Evolutionary conservation across 92 coral and sea anemone species (phyloP).

Genomic region (Parazoanthus atlanticus): DNA sequence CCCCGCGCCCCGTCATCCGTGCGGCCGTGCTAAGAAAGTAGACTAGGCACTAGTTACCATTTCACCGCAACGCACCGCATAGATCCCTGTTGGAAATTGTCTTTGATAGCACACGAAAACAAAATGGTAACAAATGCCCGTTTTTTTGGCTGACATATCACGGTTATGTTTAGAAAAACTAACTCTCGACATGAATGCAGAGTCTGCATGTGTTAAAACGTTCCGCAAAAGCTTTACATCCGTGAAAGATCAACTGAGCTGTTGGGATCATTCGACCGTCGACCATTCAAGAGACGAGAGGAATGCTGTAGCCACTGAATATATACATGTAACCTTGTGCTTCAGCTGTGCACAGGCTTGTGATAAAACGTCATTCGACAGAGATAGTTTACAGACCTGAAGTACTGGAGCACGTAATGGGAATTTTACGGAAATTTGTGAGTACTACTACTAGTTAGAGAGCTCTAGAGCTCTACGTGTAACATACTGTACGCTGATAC

Average conservation of each 20-base stretch:
- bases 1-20: too few species aligned
- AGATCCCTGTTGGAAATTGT: background rate
- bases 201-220: conserved; percentile 58
- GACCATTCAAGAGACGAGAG: conserved; percentile 45
- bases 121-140: background rate
- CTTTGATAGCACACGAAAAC: too few species aligned
- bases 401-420: conserved; percentile 61
- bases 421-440: conserved; percentile 65
- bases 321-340: conserved; percentile 47
- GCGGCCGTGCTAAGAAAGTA: background rate
- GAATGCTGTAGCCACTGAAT: conserved; percentile 49
- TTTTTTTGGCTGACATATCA: background rate
- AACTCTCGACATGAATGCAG: conserved; percentile 18
- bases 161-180: background rate
- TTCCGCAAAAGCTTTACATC: conserved; percentile 63
- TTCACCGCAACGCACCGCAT: background rate
- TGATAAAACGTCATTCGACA: conserved; percentile 58
- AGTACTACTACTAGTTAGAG: conserved; percentile 51
- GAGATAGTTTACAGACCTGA: conserved; percentile 53
- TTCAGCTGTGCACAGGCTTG: conserved; percentile 66
- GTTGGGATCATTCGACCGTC: conserved; percentile 58
- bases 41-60: conserved; percentile 21
- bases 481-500: too few species aligned
- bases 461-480: too few species aligned
- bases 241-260: conserved; percentile 48